Base-by-base conservation (phyloP, 2,888 invertebrate genomes). In the Calliopum simillimum region DNA sequence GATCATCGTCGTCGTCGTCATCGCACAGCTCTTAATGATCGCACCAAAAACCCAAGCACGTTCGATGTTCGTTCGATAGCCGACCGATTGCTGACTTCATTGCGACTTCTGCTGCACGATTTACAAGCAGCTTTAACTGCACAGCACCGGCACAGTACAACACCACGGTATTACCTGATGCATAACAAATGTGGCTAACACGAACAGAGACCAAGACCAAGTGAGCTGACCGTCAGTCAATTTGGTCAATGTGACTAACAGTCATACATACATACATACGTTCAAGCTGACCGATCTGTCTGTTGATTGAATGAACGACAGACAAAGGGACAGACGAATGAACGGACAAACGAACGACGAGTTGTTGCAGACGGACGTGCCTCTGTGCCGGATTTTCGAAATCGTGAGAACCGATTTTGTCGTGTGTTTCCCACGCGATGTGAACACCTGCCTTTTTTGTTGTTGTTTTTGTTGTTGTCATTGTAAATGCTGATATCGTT, bases 381-480 rank as follows among this genome's bases (percentile, higher is more conserved):
- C 71, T 74, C 71, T 76, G 79, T 81, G 80, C 82, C 80, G 82
- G 83, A 82, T 82, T 83, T 83, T 81, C 79, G 76, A 77, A 82
- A 85, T 83, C 86, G 86, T 85, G 85, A 83, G 86, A 85, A 86
- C 84, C 81, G 82, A 85, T 84, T 83, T 85, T 86, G 85, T 85
- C 85, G 85, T 85, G 85, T 85, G 85, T 85, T 85, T 85, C 85
- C 85, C 85, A 85, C 85, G 85, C 85, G 85, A 86, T 82, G 83
- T 81, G 85, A 85, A 85, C 85, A 85, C 85, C 85, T 85, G 85
- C 86, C 84, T 77, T 64, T 76, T 74, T 77, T 77, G n/a, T n/a
- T n/a, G n/a, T n/a, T n/a, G n/a, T n/a, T n/a, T n/a, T n/a, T n/a
- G n/a, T 76, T 76, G 33, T 33, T 25, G 25, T 5, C 33, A 8